Evolutionary conservation across 2,797 vertebrate genomes (phyloP).

Genomic region (Craterocephalus amniculus): DNA sequence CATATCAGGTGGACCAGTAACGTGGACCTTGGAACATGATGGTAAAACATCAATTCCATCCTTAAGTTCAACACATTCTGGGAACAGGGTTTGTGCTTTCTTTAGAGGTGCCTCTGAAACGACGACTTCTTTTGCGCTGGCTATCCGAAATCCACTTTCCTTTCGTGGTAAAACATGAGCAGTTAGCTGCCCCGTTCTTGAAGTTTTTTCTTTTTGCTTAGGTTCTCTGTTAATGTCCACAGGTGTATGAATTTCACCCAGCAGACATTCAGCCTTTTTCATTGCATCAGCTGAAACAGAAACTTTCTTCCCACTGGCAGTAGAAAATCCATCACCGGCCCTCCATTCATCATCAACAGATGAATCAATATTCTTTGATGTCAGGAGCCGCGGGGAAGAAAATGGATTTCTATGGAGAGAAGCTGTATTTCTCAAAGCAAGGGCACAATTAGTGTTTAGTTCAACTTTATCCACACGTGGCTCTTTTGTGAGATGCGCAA

Average conservation of each 20-base stretch:
- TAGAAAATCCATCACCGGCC: conserved; percentile 69
- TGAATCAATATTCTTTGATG: conserved; percentile 52
- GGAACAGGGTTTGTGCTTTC: conserved; percentile 79
- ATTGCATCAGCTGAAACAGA: conserved; percentile 80
- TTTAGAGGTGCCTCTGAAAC: conserved; percentile 84
- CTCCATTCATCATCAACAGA: conserved; percentile 14
- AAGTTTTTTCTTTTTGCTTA: conserved; percentile 43
- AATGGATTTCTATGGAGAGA: conserved; percentile 70
- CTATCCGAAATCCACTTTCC: conserved; percentile 68
- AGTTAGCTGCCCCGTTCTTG: neutral
- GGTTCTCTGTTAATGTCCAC: conserved; percentile 29
- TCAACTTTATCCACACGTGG: conserved; percentile 17
- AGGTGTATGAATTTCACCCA: conserved; percentile 72
- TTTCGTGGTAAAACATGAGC: conserved; percentile 59
- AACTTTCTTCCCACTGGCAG: conserved; percentile 81
- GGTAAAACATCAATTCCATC: conserved; percentile 3
- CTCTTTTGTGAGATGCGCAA: conserved; percentile 5
- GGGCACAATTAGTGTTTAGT: conserved; percentile 56
- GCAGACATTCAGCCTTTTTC: conserved; percentile 78
- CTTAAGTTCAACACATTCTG: conserved; percentile 30
- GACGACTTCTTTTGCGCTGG: conserved; percentile 82
- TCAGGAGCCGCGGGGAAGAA: conserved; percentile 23
- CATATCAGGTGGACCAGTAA: neutral
- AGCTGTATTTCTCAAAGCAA: conserved; percentile 74
- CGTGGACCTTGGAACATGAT: neutral